Evolutionary conservation across 2,888 invertebrate genomes (phyloP), one percentile per base, ranked within the genome.

Genomic region (Pollenia griseotomentosa): DNA sequence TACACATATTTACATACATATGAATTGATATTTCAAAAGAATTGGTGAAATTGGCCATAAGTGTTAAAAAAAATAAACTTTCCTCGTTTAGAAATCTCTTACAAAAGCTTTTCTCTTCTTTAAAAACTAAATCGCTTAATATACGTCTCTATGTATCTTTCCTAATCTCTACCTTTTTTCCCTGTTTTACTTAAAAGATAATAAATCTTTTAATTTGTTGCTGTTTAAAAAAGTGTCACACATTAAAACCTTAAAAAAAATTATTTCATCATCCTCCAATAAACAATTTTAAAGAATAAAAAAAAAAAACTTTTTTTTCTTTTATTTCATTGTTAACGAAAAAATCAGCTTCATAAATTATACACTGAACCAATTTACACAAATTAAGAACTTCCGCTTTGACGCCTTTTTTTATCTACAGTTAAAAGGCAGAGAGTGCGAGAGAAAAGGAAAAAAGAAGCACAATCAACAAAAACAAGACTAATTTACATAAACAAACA

Each of bases 301-400:
- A 59, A 57, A 65, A 23, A 40, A n/a, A 16, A 48, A 63, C 68
- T 11, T 23, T 23, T 63, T 63, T 6, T 14, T 48, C 10, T 16
- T 57, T 44, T n/a, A 40, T 55, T 65, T 66, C 19, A 48, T 59
- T 66, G 63, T 85, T 61, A 66, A 57, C 65, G 66, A 63, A 57
- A 57, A 48, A n/a, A 77, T 63, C 77, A 83, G 65, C 65, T 80
- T 83, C 83, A 80, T 83, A 85, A 88, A 85, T 88, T 85, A 79
- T 85, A 61, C 73, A 83, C 77, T 80, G 77, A 86, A 88, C 83
- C 85, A 88, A 88, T 86, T 86, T 80, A 81, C 80, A 82, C 86
- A 86, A 88, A 86, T 84, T 87, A 85, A 83, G 78, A 83, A 86
- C 85, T 88, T 88, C 87, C 87, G 86, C 86, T 86, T 83, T 87